Base-by-base conservation (phyloP, 1,140 invertebrate genomes). In the Lanistes nyassanus region DNA sequence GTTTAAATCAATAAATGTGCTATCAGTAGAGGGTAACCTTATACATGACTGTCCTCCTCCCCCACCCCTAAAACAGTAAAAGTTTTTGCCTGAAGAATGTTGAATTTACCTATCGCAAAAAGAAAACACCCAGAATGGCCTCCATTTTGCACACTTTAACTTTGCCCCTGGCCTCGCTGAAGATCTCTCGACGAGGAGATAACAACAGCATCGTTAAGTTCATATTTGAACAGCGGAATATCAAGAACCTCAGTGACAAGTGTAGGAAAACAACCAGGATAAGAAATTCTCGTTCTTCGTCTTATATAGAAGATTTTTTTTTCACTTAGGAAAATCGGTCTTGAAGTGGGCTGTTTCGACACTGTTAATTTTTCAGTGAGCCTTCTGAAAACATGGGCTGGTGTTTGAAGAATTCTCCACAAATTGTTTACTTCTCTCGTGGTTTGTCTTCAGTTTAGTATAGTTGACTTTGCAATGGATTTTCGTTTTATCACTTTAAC, bases 321-420 rank as follows among this genome's bases (percentile, higher is more conserved):
- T 60, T 60, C 29, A 9, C 23, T 23, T 53, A 13, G 13, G 13
- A 23, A 53, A 34, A 65, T 67, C 3, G 65, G 1, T 67, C 26
- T 67, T 37, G 39, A 67, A 67, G 65, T 67, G 65, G 36, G 16
- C 9, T 39, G 65, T 67, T 67, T 67, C 4, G 65, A 4, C 42
- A 4, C 36, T 13, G 34, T 5, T 42, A 37, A 37, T 67, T 67
- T 67, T 23, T 19, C 19, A 29, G 19, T 34, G 3, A 31, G 5
- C 16, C 36, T 5, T 7, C 11, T 19, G 11, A 67, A 67, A 67
- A 39, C 65, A 16, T 3, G 19, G 23, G 36, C 23, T 67, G 9
- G 11, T 7, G 3, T 37, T 42, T 67, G 42, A 67, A 42, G 37
- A 39, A 37, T 4, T 29, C 3, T 13, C 23, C 4, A 67, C 42